Evolutionary conservation across 1,140 invertebrate genomes (phyloP), one percentile per base, ranked within the genome.

Genomic region (Halyomorpha halys): DNA sequence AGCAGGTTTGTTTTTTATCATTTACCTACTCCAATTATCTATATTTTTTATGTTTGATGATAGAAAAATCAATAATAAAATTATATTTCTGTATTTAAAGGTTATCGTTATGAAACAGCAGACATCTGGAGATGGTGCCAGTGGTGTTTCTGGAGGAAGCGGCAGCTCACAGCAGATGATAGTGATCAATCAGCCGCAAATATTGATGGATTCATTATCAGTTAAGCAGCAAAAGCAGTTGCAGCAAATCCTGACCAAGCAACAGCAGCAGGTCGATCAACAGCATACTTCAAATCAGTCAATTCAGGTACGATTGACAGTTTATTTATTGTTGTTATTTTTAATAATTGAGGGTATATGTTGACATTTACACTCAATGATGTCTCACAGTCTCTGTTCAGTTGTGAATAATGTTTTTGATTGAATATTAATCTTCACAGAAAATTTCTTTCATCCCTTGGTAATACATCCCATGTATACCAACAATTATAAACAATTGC

Each of bases 131-230:
- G 53, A 56, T 23, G 15, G 53, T 16, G 67, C 67, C 27, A 64
- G 67, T 8, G 65, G 62, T 67, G n/a, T 68, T 68, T 11, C 56
- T 66, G 34, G 65, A 62, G 13, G 39, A 21, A 16, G 51, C 13
- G 25, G 45, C 15, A 44, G 8, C 34, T 54, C 39, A 44, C 64
- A 64, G 21, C 67, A 70, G 62, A 66, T 69, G 66, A 69, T 68
- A n/a, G 66, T 69, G n/a, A 70, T 69, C 44, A 69, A 69, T 54
- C 69, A 69, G 39, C 68, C 66, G 45, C 69, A 68, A 44, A 62
- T 69, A 18, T 51, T 69, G 11, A 51, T 66, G 8, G 66, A 70
- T 44, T 59, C 64, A 19, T 56, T 69, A 23, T 63, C 62, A 11
- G 56, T 56, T 39, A 69, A 69, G 65, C 66, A 70, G n/a, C 68